Evolutionary conservation across 2,113 vertebrate genomes (phyloP), one percentile per base, ranked within the genome.

Genomic region (Argyrosomus japonicus): DNA sequence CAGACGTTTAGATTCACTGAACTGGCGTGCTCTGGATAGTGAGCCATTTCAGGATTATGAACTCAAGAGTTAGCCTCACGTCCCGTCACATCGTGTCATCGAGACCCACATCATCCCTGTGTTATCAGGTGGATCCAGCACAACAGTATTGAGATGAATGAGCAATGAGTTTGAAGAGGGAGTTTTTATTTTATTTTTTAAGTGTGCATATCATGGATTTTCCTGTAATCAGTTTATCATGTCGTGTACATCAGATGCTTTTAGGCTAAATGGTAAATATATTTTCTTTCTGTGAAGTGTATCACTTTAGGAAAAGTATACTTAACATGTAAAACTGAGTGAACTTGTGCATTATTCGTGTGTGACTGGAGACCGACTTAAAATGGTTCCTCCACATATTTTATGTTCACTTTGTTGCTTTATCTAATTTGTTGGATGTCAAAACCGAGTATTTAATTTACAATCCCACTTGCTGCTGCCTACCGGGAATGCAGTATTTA

Each of bases 1-100:
- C 18, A 83, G n/a, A 61, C 27, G 50, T 53, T 79, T 63, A 11
- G 69, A 68, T 64, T 64, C 47, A 56, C 17, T 29, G 27, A 79
- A 76, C 19, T 57, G 77, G 29, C 64, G 5, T 73, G 11, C 9
- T 84, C 69, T 58, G 81, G 75, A 64, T 23, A 74, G 60, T 12
- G 48, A 79, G 76, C 53, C 54, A 48, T 79, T 80, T 83, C 81
- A 86, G 68, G 71, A 71, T 61, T 21, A 57, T 67, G 25, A 60
- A 14, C 23, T 75, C 63, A 67, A 62, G 62, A 81, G 67, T 69
- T 86, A 73, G 73, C 80, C 72, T 84, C 32, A 76, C 45, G 53
- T 62, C n/a, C 12, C n/a, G 6, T 75, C 48, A 61, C 32, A 43
- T 81, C 45, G 21, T 61, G 14, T 57, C 18, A 18, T 64, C 6